Percentiles rank a stretch among this genome's conserved stretches.
Conservation (phyloP, 2,888 invertebrate genomes). For the Euproctis similis region DNA sequence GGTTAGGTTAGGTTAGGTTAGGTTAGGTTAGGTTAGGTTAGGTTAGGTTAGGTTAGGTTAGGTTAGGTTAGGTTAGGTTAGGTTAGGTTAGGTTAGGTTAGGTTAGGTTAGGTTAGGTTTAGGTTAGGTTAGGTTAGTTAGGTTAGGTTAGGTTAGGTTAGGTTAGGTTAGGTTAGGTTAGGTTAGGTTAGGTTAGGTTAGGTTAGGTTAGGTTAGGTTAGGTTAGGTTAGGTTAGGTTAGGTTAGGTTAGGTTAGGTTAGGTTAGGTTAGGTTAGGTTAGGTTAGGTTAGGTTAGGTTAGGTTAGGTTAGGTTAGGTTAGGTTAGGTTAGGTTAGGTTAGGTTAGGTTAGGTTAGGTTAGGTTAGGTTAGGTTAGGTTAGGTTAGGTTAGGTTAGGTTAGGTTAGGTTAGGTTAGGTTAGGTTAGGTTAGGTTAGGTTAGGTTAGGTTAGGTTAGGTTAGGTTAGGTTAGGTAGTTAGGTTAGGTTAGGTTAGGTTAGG, state of each 20-base stretch:
- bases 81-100: too few relatives aligned
- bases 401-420: slow-evolving; percentile 3
- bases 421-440: slow-evolving; percentile 5
- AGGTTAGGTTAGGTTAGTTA: too few relatives aligned
- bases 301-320: slow-evolving; percentile 8
- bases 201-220: slow-evolving; percentile 16
- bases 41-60: too few relatives aligned
- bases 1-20: too few relatives aligned
- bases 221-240: slow-evolving; percentile 13
- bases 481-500: too few relatives aligned
- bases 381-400: slow-evolving; percentile 3
- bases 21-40: too few relatives aligned
- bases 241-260: slow-evolving; percentile 11
- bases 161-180: too few relatives aligned
- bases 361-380: slow-evolving; percentile 7
- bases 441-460: too few relatives aligned
- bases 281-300: slow-evolving; percentile 6
- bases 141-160: slow-evolving; percentile 11
- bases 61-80: too few relatives aligned
- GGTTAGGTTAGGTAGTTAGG: too few relatives aligned
- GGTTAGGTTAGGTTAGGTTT: too few relatives aligned
- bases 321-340: slow-evolving; percentile 11
- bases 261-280: slow-evolving; percentile 7
- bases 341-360: slow-evolving; percentile 11
- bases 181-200: too few relatives aligned